phyloP scores from a whole-genome alignment of 2,113 vertebrate genomes.

The Lontra canadensis region DNA sequence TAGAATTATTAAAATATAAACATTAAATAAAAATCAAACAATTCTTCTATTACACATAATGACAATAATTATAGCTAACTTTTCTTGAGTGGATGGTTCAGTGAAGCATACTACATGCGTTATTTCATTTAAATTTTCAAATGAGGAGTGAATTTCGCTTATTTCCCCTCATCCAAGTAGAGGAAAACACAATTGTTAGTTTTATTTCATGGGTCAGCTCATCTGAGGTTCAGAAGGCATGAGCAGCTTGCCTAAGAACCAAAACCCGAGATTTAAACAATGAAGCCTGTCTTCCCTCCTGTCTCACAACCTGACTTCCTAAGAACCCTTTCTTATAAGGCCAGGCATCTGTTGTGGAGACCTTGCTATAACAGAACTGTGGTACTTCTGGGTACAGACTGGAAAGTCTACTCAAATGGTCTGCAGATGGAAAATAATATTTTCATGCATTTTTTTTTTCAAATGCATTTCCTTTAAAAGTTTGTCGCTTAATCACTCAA shows the following conservation, averaged over 20 bases:
- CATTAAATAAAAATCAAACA: not conserved
- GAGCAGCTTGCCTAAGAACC: not conserved
- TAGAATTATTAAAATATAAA: constrained; percentile 20
- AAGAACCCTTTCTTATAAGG: not conserved
- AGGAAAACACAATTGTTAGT: not conserved
- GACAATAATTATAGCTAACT: not conserved
- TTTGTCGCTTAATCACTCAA: not conserved
- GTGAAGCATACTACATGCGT: not conserved
- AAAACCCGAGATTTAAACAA: not conserved
- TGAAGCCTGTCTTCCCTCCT: not conserved
- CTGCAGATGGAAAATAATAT: not conserved
- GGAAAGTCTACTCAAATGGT: not conserved
- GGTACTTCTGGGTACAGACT: not conserved
- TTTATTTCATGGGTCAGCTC: not conserved
- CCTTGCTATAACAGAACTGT: not conserved
- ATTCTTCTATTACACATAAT: not conserved
- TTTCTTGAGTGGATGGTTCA: not conserved
- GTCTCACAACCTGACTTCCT: not conserved
- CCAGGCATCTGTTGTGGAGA: not conserved
- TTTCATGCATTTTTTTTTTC: not conserved
- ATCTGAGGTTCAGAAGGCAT: not conserved
- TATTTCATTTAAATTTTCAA: constrained; percentile 26
- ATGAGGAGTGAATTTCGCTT: not conserved
- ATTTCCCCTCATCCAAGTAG: not conserved
- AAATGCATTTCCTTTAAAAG: not conserved